These are phyloP conservation scores for Mesodorylaimus sp. DNA, from an alignment of 2,888 invertebrate species.

Conservation along the genomic window DNA sequence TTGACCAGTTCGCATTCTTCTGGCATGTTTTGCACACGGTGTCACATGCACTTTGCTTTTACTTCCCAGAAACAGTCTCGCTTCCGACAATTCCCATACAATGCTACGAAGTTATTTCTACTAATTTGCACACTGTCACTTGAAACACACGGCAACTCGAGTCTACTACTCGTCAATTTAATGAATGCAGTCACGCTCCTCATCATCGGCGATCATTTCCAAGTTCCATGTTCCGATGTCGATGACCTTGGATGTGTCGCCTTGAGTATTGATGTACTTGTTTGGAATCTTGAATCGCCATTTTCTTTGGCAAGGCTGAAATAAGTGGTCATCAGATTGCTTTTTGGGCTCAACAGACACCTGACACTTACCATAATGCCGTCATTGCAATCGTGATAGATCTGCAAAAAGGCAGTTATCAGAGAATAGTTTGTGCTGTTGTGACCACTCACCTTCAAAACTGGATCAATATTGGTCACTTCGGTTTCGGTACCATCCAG, in stretches of 20 bases:
- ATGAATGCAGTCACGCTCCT: constrained; percentile 2
- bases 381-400: constrained; percentile 4
- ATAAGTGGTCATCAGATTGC: background rate
- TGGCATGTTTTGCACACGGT: too few species aligned
- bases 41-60: too few species aligned
- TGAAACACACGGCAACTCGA: too few species aligned
- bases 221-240: constrained; percentile 4
- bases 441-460: too few species aligned
- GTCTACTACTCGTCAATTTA: too few species aligned
- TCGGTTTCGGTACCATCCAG: constrained; percentile 4
- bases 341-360: background rate
- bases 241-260: background rate
- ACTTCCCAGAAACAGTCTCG: too few species aligned
- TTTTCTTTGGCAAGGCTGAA: constrained; percentile 2
- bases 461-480: constrained; percentile 1
- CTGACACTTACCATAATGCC: background rate
- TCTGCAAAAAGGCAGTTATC: too few species aligned
- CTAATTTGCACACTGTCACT: too few species aligned
- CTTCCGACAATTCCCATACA: too few species aligned
- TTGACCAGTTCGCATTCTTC: too few species aligned
- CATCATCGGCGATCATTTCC: background rate
- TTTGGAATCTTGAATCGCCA: background rate
- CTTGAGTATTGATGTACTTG: background rate
- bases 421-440: too few species aligned
- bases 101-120: too few species aligned